Percentiles rank a stretch among this genome's conserved stretches.
These are phyloP conservation scores for Calliphora vicina DNA, from an alignment of 1,140 invertebrate genomes.

Conservation along the genomic window DNA sequence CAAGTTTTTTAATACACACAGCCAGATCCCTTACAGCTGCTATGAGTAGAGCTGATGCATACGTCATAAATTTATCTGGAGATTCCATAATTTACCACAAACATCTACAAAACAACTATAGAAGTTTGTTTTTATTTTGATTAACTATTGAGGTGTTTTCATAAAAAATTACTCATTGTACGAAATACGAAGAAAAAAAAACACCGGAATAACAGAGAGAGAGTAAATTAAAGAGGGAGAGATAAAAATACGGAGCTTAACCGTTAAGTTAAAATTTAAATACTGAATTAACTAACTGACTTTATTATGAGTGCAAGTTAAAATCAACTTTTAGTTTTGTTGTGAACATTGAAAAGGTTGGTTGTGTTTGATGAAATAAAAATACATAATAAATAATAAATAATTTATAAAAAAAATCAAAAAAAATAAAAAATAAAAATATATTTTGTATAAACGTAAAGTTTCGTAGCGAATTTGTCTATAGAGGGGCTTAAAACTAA, in stretches of 20 bases:
- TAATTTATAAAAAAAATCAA: neutral
- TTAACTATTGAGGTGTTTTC: too few relatives aligned
- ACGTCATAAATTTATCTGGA: neutral
- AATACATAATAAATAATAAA: too few relatives aligned
- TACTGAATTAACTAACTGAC: neutral
- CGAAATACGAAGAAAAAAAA: neutral
- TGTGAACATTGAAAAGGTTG: slow-evolving; percentile 1
- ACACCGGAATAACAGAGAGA: neutral
- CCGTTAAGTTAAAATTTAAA: neutral
- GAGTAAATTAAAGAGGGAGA: neutral
- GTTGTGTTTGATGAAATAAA: neutral
- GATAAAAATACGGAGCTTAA: neutral
- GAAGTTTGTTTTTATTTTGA: neutral
- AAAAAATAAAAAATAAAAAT: neutral
- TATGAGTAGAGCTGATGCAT: too few relatives aligned
- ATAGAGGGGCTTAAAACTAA: too few relatives aligned
- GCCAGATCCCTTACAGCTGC: too few relatives aligned
- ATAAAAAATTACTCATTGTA: neutral
- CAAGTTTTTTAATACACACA: too few relatives aligned
- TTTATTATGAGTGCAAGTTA: neutral
- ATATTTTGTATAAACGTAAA: too few relatives aligned
- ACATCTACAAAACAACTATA: neutral
- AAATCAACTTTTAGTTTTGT: neutral
- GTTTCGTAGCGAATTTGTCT: neutral
- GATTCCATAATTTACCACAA: neutral